Conservation (phyloP, 2,888 invertebrate genomes). For the Polylopha cassiicola region DNA sequence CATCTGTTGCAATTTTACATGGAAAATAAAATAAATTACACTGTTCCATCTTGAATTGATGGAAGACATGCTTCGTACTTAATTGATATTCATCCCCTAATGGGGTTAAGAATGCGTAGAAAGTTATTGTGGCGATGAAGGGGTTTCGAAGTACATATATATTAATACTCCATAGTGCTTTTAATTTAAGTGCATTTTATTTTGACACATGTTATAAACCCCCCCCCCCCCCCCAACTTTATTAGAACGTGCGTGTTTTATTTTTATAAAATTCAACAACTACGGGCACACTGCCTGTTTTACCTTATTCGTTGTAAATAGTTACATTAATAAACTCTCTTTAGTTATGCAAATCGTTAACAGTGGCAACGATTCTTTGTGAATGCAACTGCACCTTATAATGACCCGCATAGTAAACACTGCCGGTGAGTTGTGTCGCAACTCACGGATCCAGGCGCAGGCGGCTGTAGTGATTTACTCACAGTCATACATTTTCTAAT, state of each 20-base stretch:
- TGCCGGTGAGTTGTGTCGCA: conserved; percentile 45
- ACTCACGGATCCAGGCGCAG: conserved; percentile 34
- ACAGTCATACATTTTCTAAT: conserved; percentile 58
- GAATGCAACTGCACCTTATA: conserved; percentile 57
- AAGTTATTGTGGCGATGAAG: too few species aligned
- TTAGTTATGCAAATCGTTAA: conserved; percentile 38
- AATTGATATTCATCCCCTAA: background rate
- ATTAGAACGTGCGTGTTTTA: too few species aligned
- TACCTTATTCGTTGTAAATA: conserved; percentile 4
- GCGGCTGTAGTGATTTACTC: conserved; percentile 32
- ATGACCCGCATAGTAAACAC: conserved; percentile 68
- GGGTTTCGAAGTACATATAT: too few species aligned
- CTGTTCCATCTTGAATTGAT: too few species aligned
- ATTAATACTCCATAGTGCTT: too few species aligned
- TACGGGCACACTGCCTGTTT: background rate
- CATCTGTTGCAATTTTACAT: too few species aligned
- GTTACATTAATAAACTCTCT: conserved; percentile 24
- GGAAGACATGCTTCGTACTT: background rate
- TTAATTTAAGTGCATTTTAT: too few species aligned
- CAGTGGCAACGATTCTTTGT: conserved; percentile 37
- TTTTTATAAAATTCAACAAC: conserved; percentile 1
- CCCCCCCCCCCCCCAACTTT: too few species aligned
- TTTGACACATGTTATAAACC: too few species aligned
- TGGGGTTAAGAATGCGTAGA: too few species aligned
- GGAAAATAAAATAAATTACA: too few species aligned